Base-by-base conservation (phyloP, 2,113 vertebrate genomes). In the Formicarius rufipectus region DNA sequence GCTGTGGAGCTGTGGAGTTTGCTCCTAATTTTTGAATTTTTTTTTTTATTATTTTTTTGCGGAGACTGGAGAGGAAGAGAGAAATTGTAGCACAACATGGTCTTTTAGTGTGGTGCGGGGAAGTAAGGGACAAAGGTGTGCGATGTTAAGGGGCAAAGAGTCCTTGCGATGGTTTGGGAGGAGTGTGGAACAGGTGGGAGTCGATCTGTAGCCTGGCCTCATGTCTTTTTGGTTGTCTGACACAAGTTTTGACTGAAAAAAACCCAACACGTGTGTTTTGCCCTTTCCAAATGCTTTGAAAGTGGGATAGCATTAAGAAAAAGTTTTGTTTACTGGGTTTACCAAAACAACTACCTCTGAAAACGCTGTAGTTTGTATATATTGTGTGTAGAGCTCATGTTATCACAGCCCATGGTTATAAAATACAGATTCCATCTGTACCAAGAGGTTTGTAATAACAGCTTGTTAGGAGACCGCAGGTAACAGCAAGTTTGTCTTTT, bases 141-240 rank as follows among this genome's bases (percentile, higher is more conserved):
- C 59, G 62, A 30, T 28, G 20, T 73, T 59, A 59, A 25, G 62
- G 42, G 56, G 25, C 42, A 33, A 86, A 77, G 40, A 86, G 87
- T 73, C 58, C 69, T 89, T 72, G 64, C 67, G 56, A 18, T 35
- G 47, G n/a, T 44, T 47, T n/a, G 85, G 23, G 53, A 86, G 88
- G 71, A 75, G 53, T 83, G 64, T 84, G 63, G 56, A 85, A 12
- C 66, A 81, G 90, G 87, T 91, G 84, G 47, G 55, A 72, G 78
- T 72, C 35, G 33, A 42, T 3, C 47, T 74, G 63, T 50, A 77
- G 72, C 14, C 55, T 69, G 14, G 19, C 40, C 37, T 59, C 19
- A 0, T 25, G 59, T 60, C 39, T 64, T 84, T 78, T 45, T n/a
- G 22, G 25, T 66, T 39, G 52, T 37, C 53, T 12, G 0, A 83